Evolutionary conservation across 2,888 invertebrate genomes (phyloP).

Genomic region (Sinodicranocentrus sp.): DNA sequence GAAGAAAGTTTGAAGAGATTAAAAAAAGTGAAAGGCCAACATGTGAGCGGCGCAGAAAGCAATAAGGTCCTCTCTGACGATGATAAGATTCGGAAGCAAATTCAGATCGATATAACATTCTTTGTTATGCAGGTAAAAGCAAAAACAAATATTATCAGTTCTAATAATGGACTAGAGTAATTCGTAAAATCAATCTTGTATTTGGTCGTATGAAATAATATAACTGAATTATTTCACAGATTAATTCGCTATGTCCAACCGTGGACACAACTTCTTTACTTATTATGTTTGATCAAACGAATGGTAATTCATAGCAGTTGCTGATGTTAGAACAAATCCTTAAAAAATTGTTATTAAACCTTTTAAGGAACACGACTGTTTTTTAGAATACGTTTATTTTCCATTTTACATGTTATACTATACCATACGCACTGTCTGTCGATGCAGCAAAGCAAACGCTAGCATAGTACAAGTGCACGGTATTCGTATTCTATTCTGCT

Average conservation of each 20-base stretch:
- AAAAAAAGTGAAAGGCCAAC: constrained; percentile 87
- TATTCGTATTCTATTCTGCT: no score
- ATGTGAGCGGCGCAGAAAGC: constrained; percentile 79
- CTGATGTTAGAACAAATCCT: constrained; percentile 15
- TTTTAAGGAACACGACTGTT: not conserved
- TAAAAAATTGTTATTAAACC: not conserved
- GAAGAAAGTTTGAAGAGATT: constrained; percentile 95
- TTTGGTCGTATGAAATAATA: not conserved
- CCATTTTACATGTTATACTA: no score
- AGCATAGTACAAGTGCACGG: no score
- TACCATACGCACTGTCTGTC: no score
- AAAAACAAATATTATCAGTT: not conserved
- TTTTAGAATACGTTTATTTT: not conserved
- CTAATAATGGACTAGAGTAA: no score
- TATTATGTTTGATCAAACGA: constrained; percentile 66
- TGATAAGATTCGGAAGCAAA: constrained; percentile 94
- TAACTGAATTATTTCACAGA: constrained; percentile 49
- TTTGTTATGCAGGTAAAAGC: constrained; percentile 83
- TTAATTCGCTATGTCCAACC: constrained; percentile 59
- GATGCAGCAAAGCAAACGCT: no score
- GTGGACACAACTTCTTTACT: constrained; percentile 62
- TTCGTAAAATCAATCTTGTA: not conserved
- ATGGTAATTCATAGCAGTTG: constrained; percentile 63
- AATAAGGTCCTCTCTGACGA: constrained; percentile 88
- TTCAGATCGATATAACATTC: constrained; percentile 90